Base-by-base conservation (phyloP, 2,113 vertebrate species). In the Microcebus tavaratra region DNA sequence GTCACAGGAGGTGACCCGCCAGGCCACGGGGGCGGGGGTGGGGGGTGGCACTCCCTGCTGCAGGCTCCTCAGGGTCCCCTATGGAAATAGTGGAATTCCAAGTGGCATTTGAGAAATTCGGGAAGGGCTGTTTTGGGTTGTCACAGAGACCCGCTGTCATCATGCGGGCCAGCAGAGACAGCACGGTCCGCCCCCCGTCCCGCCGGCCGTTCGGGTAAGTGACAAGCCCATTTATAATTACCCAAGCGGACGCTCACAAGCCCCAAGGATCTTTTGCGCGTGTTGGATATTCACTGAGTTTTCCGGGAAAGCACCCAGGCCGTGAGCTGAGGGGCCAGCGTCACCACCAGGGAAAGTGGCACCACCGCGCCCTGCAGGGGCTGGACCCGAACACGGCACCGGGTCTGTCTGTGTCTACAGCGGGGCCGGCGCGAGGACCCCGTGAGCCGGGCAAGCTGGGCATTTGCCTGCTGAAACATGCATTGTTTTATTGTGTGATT, bases 401-500 rank as follows among this genome's bases (percentile, higher is more conserved):
- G 2, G 23, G 31, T n/a, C 93, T 3, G 0, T 13, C 45, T 7
- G 3, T 0, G 0, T 14, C 27, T 4, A 13, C 4, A 0, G 2
- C 6, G 34, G 9, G 79, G 36, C 45, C 5, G 3, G 21, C 6
- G 0, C 4, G 0, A 45, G 9, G 6, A 21, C 1, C 9, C 42
- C 0, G 0, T 15, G 18, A 6, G 23, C 14, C 4, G 1, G 34
- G 15, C 8, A 8, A 1, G 68, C 8, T 14, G 10, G 80, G 45
- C 55, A 3, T 23, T 20, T 2, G 0, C 9, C 0, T 2, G 0
- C 2, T 1, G 5, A 25, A 36, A 50, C 0, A 9, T 8, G 5
- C 0, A 0, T 0, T 1, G n/a, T 2, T n/a, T 67, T 31, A 21
- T 5, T 8, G 17, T 4, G 0, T 12, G 27, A 9, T 6, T 8